phyloP scores from a whole-genome alignment of 2,113 vertebrate genomes.

The Petroica traversi region DNA sequence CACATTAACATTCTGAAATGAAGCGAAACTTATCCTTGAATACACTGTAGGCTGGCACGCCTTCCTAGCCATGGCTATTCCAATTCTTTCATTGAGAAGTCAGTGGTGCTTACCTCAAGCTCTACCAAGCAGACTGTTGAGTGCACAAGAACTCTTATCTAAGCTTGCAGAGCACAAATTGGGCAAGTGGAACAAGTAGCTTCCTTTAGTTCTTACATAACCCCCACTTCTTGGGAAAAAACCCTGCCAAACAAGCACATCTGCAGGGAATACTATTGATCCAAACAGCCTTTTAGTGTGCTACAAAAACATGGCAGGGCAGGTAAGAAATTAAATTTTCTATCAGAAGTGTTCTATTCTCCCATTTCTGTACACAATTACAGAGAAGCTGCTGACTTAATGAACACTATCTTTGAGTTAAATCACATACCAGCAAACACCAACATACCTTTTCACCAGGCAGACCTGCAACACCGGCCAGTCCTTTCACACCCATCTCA shows the following conservation, averaged over 20 bases:
- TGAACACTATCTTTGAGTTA: fast-evolving
- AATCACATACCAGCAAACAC: fast-evolving
- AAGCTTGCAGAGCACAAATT: not conserved
- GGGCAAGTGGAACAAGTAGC: not conserved
- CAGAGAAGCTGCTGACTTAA: not conserved
- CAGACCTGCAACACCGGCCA: constrained; percentile 67
- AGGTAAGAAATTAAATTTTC: not conserved
- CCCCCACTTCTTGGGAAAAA: fast-evolving
- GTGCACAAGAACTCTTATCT: not conserved
- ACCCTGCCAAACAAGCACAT: fast-evolving
- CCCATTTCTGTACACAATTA: not conserved
- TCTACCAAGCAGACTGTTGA: not conserved
- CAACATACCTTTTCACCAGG: constrained; percentile 76
- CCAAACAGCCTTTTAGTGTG: not conserved
- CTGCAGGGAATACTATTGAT: not conserved
- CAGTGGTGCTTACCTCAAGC: not conserved
- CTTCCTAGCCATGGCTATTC: not conserved
- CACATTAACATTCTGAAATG: not conserved
- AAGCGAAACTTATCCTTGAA: not conserved
- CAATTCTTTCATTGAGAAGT: not conserved
- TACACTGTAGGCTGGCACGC: not conserved
- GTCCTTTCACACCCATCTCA: constrained; percentile 73
- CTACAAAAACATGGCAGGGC: not conserved
- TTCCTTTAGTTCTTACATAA: not conserved
- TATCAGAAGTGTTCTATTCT: not conserved